phyloP scores from a whole-genome alignment of 2,888 invertebrate species.

The Eristalis pertinax region DNA sequence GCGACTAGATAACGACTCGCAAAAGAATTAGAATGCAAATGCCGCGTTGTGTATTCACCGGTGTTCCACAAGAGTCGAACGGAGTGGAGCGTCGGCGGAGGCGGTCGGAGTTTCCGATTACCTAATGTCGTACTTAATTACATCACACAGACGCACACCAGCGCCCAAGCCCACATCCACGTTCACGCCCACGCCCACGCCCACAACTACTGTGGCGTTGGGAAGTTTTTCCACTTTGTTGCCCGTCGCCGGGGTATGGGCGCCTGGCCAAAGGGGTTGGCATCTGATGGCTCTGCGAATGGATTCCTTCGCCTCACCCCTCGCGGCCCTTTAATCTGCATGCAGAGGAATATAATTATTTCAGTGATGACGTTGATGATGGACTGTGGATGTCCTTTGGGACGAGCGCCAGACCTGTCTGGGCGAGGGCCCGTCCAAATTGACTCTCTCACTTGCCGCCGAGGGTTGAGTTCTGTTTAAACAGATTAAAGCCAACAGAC shows the following conservation, averaged over 20 bases:
- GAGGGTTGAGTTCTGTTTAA: slow-evolving; percentile 48
- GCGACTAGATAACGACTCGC: slow-evolving; percentile 57
- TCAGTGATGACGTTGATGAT: slow-evolving; percentile 60
- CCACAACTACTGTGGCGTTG: not conserved
- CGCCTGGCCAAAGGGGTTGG: not conserved
- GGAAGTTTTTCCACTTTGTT: slow-evolving; percentile 46
- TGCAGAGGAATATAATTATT: slow-evolving; percentile 64
- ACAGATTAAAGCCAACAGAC: slow-evolving; percentile 66
- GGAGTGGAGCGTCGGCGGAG: not conserved
- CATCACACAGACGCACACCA: slow-evolving; percentile 21
- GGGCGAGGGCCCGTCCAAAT: slow-evolving; percentile 32
- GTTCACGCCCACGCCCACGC: not conserved
- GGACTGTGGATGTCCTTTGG: slow-evolving; percentile 62
- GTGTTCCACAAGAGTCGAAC: slow-evolving; percentile 19
- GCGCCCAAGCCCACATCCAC: too few relatives aligned
- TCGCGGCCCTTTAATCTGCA: slow-evolving; percentile 31
- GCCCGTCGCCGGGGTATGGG: not conserved
- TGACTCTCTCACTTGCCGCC: slow-evolving; percentile 37
- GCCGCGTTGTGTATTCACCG: slow-evolving; percentile 24
- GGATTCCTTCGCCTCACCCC: not conserved
- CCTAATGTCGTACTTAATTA: slow-evolving; percentile 53
- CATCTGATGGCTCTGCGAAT: not conserved
- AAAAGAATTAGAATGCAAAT: slow-evolving; percentile 70
- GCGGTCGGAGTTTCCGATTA: slow-evolving; percentile 28
- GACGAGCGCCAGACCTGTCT: slow-evolving; percentile 8